phyloP scores from a whole-genome alignment of 2,888 invertebrate species.

The Geotrupes spiniger region DNA sequence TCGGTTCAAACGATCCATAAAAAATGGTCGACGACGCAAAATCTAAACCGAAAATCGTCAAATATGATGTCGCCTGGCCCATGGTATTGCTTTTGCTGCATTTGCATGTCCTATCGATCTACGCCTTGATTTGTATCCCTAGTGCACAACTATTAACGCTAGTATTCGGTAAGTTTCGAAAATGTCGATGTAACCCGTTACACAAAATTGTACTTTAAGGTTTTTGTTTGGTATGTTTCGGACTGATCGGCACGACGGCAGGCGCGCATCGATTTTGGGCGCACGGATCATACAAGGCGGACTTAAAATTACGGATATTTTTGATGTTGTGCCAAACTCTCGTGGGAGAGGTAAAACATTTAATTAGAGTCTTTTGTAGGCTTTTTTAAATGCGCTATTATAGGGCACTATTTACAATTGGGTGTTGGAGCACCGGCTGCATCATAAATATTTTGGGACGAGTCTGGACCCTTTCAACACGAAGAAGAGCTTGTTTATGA shows the following conservation, averaged over 20 bases:
- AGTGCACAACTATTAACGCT: slow-evolving; percentile 60
- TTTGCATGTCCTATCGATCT: slow-evolving; percentile 65
- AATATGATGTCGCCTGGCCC: slow-evolving; percentile 69
- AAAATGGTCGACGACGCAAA: not conserved
- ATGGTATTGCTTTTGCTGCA: slow-evolving; percentile 73
- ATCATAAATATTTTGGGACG: slow-evolving; percentile 75
- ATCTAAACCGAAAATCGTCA: slow-evolving; percentile 28
- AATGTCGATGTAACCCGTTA: not conserved
- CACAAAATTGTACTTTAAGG: not conserved
- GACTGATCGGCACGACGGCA: slow-evolving; percentile 78
- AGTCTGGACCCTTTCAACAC: slow-evolving; percentile 79
- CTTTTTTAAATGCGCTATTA: slow-evolving; percentile 27
- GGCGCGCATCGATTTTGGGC: slow-evolving; percentile 95
- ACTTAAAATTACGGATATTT: slow-evolving; percentile 64
- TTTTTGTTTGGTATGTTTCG: slow-evolving; percentile 57
- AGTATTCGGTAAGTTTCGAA: slow-evolving; percentile 59
- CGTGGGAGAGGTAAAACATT: slow-evolving; percentile 73
- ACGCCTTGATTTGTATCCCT: slow-evolving; percentile 60
- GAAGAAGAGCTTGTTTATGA: slow-evolving; percentile 74
- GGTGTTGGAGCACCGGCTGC: slow-evolving; percentile 77
- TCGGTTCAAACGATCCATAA: too few relatives aligned
- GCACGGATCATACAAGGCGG: slow-evolving; percentile 80
- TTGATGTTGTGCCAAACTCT: slow-evolving; percentile 81
- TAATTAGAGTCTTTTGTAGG: not conserved
- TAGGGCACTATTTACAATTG: slow-evolving; percentile 83